Percentiles rank a stretch among this genome's conserved stretches.
These are phyloP conservation scores for Hirundichthys speculiger DNA, from an alignment of 2,113 vertebrate species.

Conservation along the genomic window DNA sequence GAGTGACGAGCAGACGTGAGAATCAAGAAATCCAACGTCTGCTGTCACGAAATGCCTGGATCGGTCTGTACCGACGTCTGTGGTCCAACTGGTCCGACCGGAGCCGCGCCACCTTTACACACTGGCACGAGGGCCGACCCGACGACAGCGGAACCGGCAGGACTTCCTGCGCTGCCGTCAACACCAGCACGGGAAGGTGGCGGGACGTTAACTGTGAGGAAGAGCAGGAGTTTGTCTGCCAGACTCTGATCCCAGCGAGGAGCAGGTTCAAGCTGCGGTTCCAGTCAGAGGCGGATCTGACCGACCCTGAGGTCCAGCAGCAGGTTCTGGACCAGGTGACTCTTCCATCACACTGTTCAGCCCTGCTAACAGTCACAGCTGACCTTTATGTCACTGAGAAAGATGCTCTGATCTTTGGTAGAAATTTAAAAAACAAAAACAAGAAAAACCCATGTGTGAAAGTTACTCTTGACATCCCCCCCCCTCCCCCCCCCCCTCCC, in stretches of 20 bases:
- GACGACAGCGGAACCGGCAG: rapidly evolving
- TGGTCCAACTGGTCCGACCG: slow-evolving; percentile 51
- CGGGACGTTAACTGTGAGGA: background rate
- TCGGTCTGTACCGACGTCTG: slow-evolving; percentile 38
- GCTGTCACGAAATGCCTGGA: slow-evolving; percentile 5
- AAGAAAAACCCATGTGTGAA: too few species aligned
- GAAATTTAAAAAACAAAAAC: too few species aligned
- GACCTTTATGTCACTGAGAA: too few species aligned
- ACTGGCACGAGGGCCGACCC: slow-evolving; percentile 8
- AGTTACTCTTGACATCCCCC: too few species aligned
- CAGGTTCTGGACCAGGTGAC: slow-evolving; percentile 51
- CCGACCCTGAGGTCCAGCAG: slow-evolving; percentile 13
- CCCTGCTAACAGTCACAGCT: too few species aligned
- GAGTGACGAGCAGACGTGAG: slow-evolving; percentile 27
- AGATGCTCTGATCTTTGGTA: too few species aligned
- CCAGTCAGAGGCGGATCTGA: slow-evolving; percentile 40
- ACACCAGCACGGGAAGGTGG: slow-evolving; percentile 6
- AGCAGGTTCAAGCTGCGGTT: slow-evolving; percentile 30
- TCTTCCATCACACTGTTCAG: background rate
- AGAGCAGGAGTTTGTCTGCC: slow-evolving; percentile 21
- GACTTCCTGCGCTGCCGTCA: background rate
- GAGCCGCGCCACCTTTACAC: slow-evolving; percentile 1
- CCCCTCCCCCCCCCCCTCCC: too few species aligned
- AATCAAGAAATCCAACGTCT: background rate
- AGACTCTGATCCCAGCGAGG: background rate